Conservation (phyloP, 2,888 invertebrate genomes). For the Acanthosepion pharaonis region DNA sequence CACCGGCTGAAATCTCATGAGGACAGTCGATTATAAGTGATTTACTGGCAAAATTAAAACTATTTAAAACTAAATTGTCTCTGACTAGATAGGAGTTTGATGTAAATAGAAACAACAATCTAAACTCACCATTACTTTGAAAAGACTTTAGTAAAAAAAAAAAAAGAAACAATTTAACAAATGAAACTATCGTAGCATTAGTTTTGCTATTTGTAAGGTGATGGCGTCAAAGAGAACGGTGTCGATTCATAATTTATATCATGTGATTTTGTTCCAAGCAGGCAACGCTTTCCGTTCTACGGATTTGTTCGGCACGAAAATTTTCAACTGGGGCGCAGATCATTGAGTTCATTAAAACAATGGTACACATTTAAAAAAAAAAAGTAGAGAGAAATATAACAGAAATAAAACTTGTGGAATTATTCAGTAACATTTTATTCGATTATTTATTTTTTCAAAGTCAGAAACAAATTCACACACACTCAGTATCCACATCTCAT, state of each 20-base stretch:
- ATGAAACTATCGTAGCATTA: no score
- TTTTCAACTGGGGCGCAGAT: no score
- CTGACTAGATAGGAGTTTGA: background rate
- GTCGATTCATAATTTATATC: background rate
- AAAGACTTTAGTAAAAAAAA: background rate
- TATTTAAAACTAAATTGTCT: background rate
- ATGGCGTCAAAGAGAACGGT: conserved; percentile 23
- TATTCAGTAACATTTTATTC: no score
- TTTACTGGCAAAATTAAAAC: background rate
- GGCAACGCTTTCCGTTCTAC: background rate
- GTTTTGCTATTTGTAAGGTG: background rate
- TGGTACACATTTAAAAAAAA: no score
- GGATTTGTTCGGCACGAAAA: no score
- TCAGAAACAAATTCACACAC: no score
- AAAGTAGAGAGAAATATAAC: no score
- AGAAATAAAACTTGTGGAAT: no score
- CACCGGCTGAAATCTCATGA: background rate
- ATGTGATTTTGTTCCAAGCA: background rate
- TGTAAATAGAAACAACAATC: background rate
- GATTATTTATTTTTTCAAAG: no score
- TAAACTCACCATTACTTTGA: background rate
- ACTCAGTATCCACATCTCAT: no score
- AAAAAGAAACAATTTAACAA: no score
- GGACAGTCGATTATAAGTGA: background rate
- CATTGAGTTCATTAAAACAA: no score